A percentile compares a stretch with the other conserved stretches of the same genome.
These are phyloP conservation scores for Periplaneta americana DNA, from an alignment of 1,140 invertebrate genomes.

Conservation along the genomic window DNA sequence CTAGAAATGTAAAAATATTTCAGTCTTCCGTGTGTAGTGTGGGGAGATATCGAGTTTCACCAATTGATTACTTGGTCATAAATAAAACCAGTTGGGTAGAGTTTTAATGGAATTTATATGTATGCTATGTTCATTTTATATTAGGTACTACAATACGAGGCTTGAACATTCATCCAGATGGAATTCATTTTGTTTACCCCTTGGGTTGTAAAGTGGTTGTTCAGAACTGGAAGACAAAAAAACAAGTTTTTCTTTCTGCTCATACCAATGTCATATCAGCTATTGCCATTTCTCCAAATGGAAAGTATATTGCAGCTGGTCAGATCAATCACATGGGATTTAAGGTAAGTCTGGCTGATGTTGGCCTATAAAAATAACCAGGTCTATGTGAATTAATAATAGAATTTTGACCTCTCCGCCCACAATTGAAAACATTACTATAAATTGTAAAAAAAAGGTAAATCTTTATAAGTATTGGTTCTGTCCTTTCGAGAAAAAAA, in stretches of 20 bases:
- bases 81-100: not conserved
- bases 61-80: not conserved
- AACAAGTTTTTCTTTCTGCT: conserved; percentile 72
- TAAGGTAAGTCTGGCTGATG: conserved; percentile 53
- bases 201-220: conserved; percentile 81
- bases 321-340: conserved; percentile 88
- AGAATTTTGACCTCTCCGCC: no score
- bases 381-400: no score
- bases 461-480: no score
- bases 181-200: conserved; percentile 71
- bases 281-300: conserved; percentile 69
- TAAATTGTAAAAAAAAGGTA: no score
- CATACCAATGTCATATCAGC: conserved; percentile 81
- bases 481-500: no score
- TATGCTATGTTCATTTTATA: not conserved
- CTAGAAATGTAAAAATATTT: no score
- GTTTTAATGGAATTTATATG: not conserved
- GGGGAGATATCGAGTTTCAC: no score
- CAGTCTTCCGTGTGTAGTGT: no score
- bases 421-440: no score
- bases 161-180: conserved; percentile 70
- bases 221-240: conserved; percentile 62
- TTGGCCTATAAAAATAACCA: no score
- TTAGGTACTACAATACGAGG: conserved; percentile 62
- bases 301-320: conserved; percentile 78